Percentiles rank a stretch among this genome's conserved stretches.
Conservation (phyloP, 2,888 invertebrate genomes). For the Adineta ricciae region DNA sequence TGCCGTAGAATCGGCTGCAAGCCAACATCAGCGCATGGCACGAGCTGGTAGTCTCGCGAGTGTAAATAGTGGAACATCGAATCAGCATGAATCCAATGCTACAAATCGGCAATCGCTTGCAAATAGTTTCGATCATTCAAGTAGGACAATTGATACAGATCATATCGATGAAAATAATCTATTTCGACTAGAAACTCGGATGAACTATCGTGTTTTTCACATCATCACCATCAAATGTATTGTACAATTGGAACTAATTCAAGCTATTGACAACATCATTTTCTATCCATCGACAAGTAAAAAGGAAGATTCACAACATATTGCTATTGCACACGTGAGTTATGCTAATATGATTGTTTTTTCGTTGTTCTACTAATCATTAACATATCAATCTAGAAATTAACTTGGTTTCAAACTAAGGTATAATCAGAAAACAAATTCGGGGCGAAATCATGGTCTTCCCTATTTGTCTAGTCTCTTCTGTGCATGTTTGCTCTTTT, state of each 20-base stretch:
- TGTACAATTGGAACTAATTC: conserved; percentile 90
- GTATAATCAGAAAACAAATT: background rate
- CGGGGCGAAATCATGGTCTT: background rate
- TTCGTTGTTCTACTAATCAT: no score
- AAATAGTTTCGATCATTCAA: background rate
- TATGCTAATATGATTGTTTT: background rate
- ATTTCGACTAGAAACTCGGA: background rate
- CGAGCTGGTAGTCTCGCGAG: background rate
- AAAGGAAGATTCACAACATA: conserved; percentile 87
- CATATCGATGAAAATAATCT: no score
- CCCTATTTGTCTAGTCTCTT: background rate
- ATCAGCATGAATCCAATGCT: background rate
- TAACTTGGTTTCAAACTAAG: conserved; percentile 17
- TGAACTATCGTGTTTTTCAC: conserved; percentile 57
- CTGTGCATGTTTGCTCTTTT: background rate
- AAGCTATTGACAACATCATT: conserved; percentile 92
- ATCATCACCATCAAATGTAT: conserved; percentile 82
- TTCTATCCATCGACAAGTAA: conserved; percentile 91
- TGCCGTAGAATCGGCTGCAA: background rate
- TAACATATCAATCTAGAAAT: conserved; percentile 10
- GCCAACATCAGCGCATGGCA: background rate
- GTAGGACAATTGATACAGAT: no score
- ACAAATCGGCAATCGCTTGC: background rate
- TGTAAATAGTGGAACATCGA: conserved; percentile 6
- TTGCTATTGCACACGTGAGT: conserved; percentile 74